Conservation (phyloP, 2,888 invertebrate species). For the Mimumesa dahlbomi region DNA sequence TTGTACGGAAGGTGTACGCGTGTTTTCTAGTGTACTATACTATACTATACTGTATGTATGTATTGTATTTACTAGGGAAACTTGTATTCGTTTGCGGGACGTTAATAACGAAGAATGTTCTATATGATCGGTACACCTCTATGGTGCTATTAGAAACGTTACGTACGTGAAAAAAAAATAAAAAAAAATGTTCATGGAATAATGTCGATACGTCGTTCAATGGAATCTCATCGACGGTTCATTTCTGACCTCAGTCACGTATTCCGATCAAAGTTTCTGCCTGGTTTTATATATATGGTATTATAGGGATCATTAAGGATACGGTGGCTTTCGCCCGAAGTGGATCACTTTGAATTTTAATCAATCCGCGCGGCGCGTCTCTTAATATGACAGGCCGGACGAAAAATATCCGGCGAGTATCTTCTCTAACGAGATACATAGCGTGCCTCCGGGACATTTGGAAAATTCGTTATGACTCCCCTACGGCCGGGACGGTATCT, state of each 20-base stretch:
- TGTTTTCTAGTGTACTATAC: too few species aligned
- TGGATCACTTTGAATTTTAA: constrained; percentile 63
- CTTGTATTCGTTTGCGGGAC: too few species aligned
- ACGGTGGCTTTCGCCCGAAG: constrained; percentile 48
- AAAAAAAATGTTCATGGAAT: too few species aligned
- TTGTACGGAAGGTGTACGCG: too few species aligned
- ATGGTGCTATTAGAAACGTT: not conserved
- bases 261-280: constrained; percentile 32
- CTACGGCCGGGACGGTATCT: not conserved
- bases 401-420: constrained; percentile 12
- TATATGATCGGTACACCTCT: not conserved
- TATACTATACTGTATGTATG: too few species aligned
- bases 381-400: constrained; percentile 14
- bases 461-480: constrained; percentile 36
- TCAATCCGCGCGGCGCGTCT: constrained; percentile 36
- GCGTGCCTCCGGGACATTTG: constrained; percentile 17
- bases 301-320: constrained; percentile 54
- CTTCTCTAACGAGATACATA: constrained; percentile 14
- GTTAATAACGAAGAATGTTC: constrained; percentile 4
- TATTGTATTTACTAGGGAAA: too few species aligned
- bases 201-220: too few species aligned
- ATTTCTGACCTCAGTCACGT: constrained; percentile 58
- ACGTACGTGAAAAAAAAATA: too few species aligned
- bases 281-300: constrained; percentile 49
- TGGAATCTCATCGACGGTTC: constrained; percentile 37